These are phyloP conservation scores for Okamejei kenojei DNA, from an alignment of 2,797 vertebrate species.

Conservation along the genomic window DNA sequence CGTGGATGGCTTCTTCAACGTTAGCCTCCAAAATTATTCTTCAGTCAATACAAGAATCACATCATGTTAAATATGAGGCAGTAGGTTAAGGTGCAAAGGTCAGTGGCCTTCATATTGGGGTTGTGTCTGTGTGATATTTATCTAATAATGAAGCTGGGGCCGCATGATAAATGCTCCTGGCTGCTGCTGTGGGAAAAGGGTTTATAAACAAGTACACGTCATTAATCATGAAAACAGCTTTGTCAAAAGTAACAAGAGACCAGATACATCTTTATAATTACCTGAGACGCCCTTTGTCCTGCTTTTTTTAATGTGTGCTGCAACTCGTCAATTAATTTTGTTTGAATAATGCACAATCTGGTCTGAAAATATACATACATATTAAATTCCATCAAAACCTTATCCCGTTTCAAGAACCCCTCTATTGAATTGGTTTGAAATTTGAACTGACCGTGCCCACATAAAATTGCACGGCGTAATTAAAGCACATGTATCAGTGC, in stretches of 20 bases:
- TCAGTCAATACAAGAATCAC: conserved; percentile 48
- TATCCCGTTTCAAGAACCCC: neutral
- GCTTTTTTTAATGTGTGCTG: conserved; percentile 48
- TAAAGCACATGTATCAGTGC: conserved; percentile 45
- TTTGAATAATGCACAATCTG: conserved; percentile 39
- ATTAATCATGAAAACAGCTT: conserved; percentile 67
- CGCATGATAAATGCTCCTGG: conserved; percentile 64
- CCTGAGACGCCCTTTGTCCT: conserved; percentile 53
- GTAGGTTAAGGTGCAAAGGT: conserved; percentile 46
- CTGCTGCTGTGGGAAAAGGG: conserved; percentile 55
- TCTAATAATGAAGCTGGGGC: conserved; percentile 60
- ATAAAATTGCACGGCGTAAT: conserved; percentile 52
- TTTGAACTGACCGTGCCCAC: neutral
- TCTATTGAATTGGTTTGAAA: neutral
- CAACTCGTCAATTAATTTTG: conserved; percentile 47
- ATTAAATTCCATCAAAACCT: conserved; percentile 25
- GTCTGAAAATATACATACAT: neutral
- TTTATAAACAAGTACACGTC: conserved; percentile 65
- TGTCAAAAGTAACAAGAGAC: conserved; percentile 63
- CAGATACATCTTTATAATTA: conserved; percentile 70
- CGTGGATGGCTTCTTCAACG: conserved; percentile 37
- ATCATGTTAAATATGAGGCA: conserved; percentile 43
- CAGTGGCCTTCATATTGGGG: conserved; percentile 48
- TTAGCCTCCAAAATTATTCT: neutral
- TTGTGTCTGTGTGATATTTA: conserved; percentile 56